These are phyloP conservation scores for Synergus umbraculus DNA, from an alignment of 2,888 invertebrate genomes.

Conservation along the genomic window DNA sequence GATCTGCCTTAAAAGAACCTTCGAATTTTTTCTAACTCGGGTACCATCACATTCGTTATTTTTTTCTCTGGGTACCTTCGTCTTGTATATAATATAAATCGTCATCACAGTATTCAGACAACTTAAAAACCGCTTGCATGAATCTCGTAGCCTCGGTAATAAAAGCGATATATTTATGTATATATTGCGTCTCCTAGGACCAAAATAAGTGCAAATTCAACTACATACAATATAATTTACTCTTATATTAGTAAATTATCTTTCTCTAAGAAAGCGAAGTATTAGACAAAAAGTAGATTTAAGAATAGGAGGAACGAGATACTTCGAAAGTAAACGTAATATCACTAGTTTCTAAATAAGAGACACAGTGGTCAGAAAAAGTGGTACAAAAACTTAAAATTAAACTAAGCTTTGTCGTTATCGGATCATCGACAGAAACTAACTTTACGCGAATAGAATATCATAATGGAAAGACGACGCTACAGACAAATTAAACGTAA, in stretches of 20 bases:
- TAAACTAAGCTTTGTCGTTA: neutral
- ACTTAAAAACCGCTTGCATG: slow-evolving; percentile 52
- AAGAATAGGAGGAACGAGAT: slow-evolving; percentile 43
- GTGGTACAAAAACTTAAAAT: neutral
- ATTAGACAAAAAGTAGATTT: neutral
- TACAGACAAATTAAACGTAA: neutral
- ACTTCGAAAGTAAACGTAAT: slow-evolving; percentile 41
- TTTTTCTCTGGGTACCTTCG: slow-evolving; percentile 42
- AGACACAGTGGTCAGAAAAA: neutral
- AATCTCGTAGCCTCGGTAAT: slow-evolving; percentile 33
- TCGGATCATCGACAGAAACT: slow-evolving; percentile 4
- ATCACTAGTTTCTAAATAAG: slow-evolving; percentile 26
- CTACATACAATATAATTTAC: slow-evolving; percentile 18
- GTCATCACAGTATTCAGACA: slow-evolving; percentile 60
- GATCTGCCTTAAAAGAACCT: slow-evolving; percentile 49
- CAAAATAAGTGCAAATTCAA: slow-evolving; percentile 35
- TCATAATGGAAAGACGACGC: neutral
- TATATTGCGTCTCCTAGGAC: slow-evolving; percentile 36
- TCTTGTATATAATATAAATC: slow-evolving; percentile 53
- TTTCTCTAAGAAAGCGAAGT: slow-evolving; percentile 5
- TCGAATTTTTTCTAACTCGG: slow-evolving; percentile 40
- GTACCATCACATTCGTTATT: slow-evolving; percentile 51
- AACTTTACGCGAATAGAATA: neutral
- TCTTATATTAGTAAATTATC: slow-evolving; percentile 8
- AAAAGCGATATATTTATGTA: slow-evolving; percentile 21